Base-by-base conservation (phyloP, 1,140 invertebrate species). In the Philopotamus ludificatus region DNA sequence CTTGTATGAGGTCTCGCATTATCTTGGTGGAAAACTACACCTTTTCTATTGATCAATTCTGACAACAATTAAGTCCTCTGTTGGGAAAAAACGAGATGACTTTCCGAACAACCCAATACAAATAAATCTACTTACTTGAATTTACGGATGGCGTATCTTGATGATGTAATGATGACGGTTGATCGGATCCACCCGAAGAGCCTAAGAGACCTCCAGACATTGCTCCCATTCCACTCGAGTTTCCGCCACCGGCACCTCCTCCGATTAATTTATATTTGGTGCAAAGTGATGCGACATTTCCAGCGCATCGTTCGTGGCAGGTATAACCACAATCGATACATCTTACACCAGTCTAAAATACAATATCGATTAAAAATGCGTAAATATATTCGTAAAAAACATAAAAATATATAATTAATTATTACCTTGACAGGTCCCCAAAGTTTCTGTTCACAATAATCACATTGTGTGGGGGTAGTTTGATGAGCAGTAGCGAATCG, bases 301-400 rank as follows among this genome's bases (percentile, higher is more conserved):
- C 91, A 47, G 89, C 87, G 78, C 95, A 97, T 73, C 95, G 94
- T 75, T 98, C 95, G 78, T 98, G 95, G 76, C 93, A 96, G 70
- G 92, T 92, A 73, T 93, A 94, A n/a, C 94, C 93, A 79, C 95
- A 98, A 75, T 97, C 94, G 71, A 90, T 86, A 76, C 94, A 97
- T 63, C 91, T 84, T 76, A 95, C 85, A 3, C 91, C 92, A 74
- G 86, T 85, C 85, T 87, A 61, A 47, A 47, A 47, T 47, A 16
- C 9, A 18, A 25, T 25, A 20, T 15, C 28, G 28, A 34, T 34
- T 34, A 34, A 34, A 12, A 9, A 65, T 55, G 63, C 18, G 15
- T 22, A 64, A 9, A 68, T 45, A 59, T 8, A 34, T 34, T 7
- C 8, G 12, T 54, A 25, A 28, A n/a, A 23, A 54, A 22, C 21